phyloP scores from a whole-genome alignment of 2,113 vertebrate species.

The Archocentrus centrarchus region DNA sequence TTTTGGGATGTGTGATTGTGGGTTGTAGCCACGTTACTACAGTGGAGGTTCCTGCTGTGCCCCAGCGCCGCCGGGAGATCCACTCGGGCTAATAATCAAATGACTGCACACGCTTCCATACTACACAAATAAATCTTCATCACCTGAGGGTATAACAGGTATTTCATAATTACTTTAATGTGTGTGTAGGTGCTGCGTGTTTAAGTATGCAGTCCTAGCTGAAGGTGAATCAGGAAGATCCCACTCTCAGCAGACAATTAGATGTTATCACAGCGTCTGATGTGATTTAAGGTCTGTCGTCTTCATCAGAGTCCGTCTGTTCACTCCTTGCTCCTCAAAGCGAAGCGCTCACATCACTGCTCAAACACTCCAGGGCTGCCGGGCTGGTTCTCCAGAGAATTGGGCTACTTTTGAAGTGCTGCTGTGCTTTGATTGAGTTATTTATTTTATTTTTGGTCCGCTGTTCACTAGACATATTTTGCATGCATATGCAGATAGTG shows the following conservation, averaged over 20 bases:
- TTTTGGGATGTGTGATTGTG: not conserved
- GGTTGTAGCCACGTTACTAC: not conserved
- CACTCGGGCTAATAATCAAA: not conserved
- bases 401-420: not conserved
- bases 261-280: not conserved
- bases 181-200: not conserved
- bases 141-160: not conserved
- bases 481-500: not conserved
- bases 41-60: not conserved
- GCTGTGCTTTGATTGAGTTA: not conserved
- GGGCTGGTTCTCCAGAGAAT: not conserved
- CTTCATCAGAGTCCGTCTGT: not conserved
- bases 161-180: not conserved
- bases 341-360: not conserved
- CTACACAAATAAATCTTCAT: not conserved
- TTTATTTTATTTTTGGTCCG: fast-evolving
- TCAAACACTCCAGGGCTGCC: not conserved
- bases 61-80: not conserved
- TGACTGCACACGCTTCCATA: not conserved
- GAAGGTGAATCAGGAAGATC: not conserved
- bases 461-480: not conserved
- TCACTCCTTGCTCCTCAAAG: not conserved
- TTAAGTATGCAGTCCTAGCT: not conserved
- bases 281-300: not conserved
- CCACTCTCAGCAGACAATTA: not conserved